Evolutionary conservation across 2,888 invertebrate genomes (phyloP), one percentile per base, ranked within the genome.

Genomic region (Nebria salina): DNA sequence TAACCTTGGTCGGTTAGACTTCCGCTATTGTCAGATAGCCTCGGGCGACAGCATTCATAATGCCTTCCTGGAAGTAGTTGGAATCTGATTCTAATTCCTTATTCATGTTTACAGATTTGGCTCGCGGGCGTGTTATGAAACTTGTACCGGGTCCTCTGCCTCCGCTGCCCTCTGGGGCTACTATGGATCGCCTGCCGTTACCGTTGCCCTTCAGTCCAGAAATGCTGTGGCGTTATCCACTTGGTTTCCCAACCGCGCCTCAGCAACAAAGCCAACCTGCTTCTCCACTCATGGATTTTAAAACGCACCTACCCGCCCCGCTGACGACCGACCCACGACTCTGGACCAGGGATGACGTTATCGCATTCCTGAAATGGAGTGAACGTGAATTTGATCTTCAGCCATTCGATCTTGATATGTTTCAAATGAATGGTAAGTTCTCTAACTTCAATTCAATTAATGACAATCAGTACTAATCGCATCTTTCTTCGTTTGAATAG

Each of bases 341-440:
- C 75, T 98, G 97, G 97, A 94, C 94, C 81, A 92, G 97, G 84
- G 97, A 97, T 85, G 97, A 97, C 88, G 97, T 97, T 25, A 91
- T 93, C 72, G 92, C 95, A 77, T 98, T 97, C 89, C 90, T 98
- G 75, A 94, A 95, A 87, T 97, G 97, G 95, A 96, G 97, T 84
- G 97, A 97, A 89, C 92, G 96, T 84, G 97, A 97, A 90, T 97
- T 97, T 88, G 97, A 97, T 89, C 90, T 97, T 84, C 97, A 97
- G 77, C 94, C 95, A 85, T 95, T 98, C 87, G 97, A 97, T 87
- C 94, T 96, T 93, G 97, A 97, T 87, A 93, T 96, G 90, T 98
- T 98, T 89, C 96, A 96, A 90, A 97, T 98, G 97, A 98, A 98
- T 89, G 98, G 97, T 92, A 90, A 91, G 89, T 86, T 25, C 54